Evolutionary conservation across 2,888 invertebrate species (phyloP), one percentile per base, ranked within the genome.

Genomic region (Opisthograptis luteolata): DNA sequence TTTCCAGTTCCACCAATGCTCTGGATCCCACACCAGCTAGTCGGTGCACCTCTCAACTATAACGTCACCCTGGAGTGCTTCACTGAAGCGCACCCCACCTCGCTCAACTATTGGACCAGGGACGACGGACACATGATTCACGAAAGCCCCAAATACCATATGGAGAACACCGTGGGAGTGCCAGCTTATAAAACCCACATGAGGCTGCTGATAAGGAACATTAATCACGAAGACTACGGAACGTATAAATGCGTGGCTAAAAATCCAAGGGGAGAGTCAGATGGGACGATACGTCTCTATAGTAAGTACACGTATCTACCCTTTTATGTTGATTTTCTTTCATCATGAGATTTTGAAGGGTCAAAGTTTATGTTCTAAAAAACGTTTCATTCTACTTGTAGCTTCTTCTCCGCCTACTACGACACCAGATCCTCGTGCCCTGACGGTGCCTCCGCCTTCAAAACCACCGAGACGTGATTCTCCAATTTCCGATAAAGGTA

Each of bases 51-150:
- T 0, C 89, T 96, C 49, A 95, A 95, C 57, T 96, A 95, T 80
- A 95, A 95, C 66, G 95, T 97, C 6, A 96, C 96, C 2, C 85
- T 97, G 55, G 97, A 97, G 85, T 97, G 97, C 76, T 95, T 95
- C 76, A 96, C 97, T 3, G 97, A 97, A 84, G 97, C 97, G 1
- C 96, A 97, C 86, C 97, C 97, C 2, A 95, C 95, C 19, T 97
- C 97, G 9, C 92, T 97, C 50, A 97, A 97, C 87, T 97, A 96
- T 79, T 97, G 97, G 97, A 96, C 96, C 0, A 90, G 95, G 51
- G 96, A 96, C 75, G 96, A 95, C 68, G 96, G 96, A 6, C 94
- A 95, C 73, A 97, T 97, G 96, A 96, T 97, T 60, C 96, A 96
- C 75, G 96, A 96, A 73, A 95, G 94, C 41, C 81, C 90, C 46